Percentiles rank a stretch among this genome's conserved stretches.
Evolutionary conservation across 2,113 vertebrate species (phyloP).

Genomic region (Cnemophilus loriae): DNA sequence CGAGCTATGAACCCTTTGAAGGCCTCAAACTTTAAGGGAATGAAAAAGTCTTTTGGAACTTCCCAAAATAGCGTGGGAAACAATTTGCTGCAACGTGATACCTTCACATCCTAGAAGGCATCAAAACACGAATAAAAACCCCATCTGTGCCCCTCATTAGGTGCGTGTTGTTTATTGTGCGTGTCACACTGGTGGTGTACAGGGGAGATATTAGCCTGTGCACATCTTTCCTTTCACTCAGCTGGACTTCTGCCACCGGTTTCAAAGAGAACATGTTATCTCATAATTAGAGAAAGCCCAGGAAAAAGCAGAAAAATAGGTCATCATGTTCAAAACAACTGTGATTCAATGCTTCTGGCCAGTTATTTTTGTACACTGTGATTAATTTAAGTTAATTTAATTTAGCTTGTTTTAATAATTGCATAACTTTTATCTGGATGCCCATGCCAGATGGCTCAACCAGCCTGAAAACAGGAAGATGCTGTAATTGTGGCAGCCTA

Average conservation of each 20-base stretch:
- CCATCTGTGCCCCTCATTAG: neutral
- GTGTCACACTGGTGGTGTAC: neutral
- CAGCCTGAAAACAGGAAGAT: slow-evolving; percentile 45
- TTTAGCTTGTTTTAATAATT: slow-evolving; percentile 62
- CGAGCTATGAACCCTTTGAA: neutral
- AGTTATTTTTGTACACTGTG: slow-evolving; percentile 9
- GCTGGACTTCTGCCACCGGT: neutral
- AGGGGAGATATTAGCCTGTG: neutral
- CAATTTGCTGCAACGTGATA: neutral
- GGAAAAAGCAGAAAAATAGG: slow-evolving; percentile 45
- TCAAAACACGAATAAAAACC: neutral
- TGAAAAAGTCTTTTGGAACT: neutral
- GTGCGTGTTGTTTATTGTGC: neutral
- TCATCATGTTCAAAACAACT: slow-evolving; percentile 24
- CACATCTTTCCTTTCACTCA: neutral
- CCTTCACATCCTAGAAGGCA: neutral
- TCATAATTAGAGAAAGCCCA: slow-evolving; percentile 27
- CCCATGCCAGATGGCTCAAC: slow-evolving; percentile 9
- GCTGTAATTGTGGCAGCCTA: slow-evolving; percentile 22
- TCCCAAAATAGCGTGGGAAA: neutral
- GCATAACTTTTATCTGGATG: slow-evolving; percentile 41
- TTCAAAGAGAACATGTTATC: neutral
- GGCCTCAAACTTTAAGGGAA: neutral
- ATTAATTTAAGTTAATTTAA: slow-evolving; percentile 68
- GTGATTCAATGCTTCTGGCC: slow-evolving; percentile 14